Percentiles rank a stretch among this genome's conserved stretches.
Evolutionary conservation across 2,797 vertebrate genomes (phyloP).

Genomic region (Chrosomus eos): DNA sequence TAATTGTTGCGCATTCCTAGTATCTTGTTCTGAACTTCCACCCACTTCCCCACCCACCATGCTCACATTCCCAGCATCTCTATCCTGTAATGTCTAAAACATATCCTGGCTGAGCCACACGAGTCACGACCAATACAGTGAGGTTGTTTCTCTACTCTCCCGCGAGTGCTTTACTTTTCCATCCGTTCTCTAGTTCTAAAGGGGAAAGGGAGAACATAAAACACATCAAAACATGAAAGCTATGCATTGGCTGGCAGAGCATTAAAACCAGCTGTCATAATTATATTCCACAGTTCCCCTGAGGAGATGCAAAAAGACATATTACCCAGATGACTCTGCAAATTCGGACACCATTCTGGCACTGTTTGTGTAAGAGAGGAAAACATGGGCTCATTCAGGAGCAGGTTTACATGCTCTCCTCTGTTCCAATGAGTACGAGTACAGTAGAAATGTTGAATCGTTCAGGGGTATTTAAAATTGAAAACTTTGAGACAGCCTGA

Average conservation of each 20-base stretch:
- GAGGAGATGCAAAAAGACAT: slow-evolving; percentile 13
- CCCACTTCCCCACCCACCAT: slow-evolving; percentile 14
- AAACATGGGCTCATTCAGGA: slow-evolving; percentile 40
- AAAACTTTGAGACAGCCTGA: background rate
- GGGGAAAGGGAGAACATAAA: slow-evolving; percentile 42
- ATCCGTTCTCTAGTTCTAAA: slow-evolving; percentile 44
- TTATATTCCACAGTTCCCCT: slow-evolving; percentile 26
- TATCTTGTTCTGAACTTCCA: slow-evolving; percentile 21
- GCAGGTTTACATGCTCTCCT: slow-evolving; percentile 11
- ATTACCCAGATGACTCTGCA: slow-evolving; percentile 25
- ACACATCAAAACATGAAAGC: slow-evolving; percentile 58
- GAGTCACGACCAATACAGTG: background rate
- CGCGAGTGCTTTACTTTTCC: slow-evolving; percentile 51
- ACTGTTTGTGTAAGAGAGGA: slow-evolving; percentile 36
- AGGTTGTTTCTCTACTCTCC: slow-evolving; percentile 56
- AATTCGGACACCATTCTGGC: slow-evolving; percentile 16
- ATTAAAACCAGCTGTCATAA: slow-evolving; percentile 52
- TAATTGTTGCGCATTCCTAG: background rate
- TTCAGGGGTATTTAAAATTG: background rate
- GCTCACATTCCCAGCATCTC: slow-evolving; percentile 31
- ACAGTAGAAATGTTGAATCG: background rate
- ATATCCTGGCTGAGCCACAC: slow-evolving; percentile 51
- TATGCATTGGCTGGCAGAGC: slow-evolving; percentile 36
- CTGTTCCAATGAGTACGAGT: background rate
- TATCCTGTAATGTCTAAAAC: slow-evolving; percentile 69